phyloP scores from a whole-genome alignment of 2,113 vertebrate genomes.

The Balaeniceps rex region DNA sequence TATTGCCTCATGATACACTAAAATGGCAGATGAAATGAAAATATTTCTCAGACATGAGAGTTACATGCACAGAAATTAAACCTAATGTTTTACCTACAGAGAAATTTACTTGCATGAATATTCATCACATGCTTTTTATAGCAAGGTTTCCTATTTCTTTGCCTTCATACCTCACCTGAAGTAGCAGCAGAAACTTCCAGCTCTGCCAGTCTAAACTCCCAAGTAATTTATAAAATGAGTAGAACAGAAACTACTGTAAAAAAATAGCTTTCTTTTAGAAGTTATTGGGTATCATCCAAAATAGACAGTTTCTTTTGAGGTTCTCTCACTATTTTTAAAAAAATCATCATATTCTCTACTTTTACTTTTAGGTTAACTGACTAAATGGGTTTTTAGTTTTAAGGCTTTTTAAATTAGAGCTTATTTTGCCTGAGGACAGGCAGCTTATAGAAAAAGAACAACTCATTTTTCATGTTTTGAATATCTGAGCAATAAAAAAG shows the following conservation, averaged over 20 bases:
- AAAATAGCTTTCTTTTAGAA: background rate
- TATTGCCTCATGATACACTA: background rate
- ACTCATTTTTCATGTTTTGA: background rate
- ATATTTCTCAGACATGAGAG: background rate
- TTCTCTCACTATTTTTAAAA: background rate
- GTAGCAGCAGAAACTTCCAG: background rate
- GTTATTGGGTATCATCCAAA: background rate
- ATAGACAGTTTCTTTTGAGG: background rate
- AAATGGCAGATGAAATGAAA: background rate
- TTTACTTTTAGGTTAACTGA: background rate
- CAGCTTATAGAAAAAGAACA: background rate
- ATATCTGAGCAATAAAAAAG: background rate
- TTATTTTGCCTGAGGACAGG: background rate
- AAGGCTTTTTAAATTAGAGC: background rate
- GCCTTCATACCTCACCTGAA: background rate
- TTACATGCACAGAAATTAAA: background rate
- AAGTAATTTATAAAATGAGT: background rate
- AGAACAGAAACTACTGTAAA: background rate
- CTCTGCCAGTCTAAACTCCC: background rate
- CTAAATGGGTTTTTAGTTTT: background rate
- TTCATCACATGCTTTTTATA: background rate
- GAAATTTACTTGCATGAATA: background rate
- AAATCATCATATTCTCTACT: background rate
- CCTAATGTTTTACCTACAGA: background rate
- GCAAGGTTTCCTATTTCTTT: background rate